Conservation (phyloP, 1,140 invertebrate species). For the Drusus annulatus region DNA sequence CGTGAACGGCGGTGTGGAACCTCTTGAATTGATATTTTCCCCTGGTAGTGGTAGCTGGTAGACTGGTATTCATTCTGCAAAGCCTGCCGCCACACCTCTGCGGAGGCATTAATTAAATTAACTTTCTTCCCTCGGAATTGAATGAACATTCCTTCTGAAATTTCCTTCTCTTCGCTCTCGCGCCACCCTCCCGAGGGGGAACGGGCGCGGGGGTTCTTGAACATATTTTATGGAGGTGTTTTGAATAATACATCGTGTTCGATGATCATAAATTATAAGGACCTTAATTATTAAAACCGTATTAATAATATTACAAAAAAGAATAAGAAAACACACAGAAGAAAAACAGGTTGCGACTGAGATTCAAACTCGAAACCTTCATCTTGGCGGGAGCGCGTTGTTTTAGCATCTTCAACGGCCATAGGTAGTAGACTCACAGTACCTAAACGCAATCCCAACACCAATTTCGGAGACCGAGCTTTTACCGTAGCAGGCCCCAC, state of each 20-base stretch:
- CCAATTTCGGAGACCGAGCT: too few relatives aligned
- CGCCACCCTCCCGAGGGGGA: conserved; percentile 20
- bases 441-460: too few relatives aligned
- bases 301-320: too few relatives aligned
- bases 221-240: background rate
- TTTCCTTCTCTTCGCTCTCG: conserved; percentile 34
- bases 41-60: background rate
- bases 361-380: too few relatives aligned
- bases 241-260: background rate
- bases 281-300: too few relatives aligned
- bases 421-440: too few relatives aligned
- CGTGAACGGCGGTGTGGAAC: conserved; percentile 23
- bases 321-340: too few relatives aligned
- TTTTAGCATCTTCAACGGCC: too few relatives aligned
- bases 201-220: conserved; percentile 15
- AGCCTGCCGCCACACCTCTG: conserved; percentile 51
- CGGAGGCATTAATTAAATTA: conserved; percentile 58
- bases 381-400: too few relatives aligned
- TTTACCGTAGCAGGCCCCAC: too few relatives aligned
- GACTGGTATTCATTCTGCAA: conserved; percentile 42
- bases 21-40: conserved; percentile 51
- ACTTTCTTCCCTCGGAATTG: conserved; percentile 58
- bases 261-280: background rate
- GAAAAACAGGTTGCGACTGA: too few relatives aligned
- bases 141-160: conserved; percentile 57